These are phyloP conservation scores for Ibidorhyncha struthersii DNA, from an alignment of 2,113 vertebrate genomes.

Conservation along the genomic window DNA sequence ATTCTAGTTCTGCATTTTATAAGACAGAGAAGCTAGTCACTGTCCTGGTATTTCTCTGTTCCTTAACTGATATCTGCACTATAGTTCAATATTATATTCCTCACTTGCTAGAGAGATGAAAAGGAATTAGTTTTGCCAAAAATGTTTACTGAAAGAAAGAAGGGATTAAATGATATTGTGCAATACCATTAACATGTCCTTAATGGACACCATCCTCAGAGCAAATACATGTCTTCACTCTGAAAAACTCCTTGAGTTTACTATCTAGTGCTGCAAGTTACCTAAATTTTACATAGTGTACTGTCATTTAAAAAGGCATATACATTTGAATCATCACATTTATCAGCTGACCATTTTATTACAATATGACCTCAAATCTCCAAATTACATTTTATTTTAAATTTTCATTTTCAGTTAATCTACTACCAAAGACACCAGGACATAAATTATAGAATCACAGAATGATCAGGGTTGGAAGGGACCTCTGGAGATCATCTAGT, in stretches of 20 bases:
- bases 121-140: background rate
- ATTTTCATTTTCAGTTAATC: background rate
- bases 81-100: background rate
- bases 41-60: background rate
- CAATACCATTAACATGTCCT: background rate
- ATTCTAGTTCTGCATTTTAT: background rate
- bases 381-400: background rate
- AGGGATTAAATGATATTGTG: background rate
- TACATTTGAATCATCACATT: background rate
- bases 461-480: too few relatives aligned
- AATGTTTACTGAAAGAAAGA: background rate
- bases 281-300: background rate
- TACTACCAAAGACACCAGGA: background rate
- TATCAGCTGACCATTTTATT: background rate
- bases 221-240: background rate
- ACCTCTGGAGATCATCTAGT: too few relatives aligned
- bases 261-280: background rate
- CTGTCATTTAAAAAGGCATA: background rate
- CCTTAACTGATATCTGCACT: background rate
- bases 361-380: background rate
- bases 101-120: background rate
- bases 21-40: background rate
- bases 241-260: background rate
- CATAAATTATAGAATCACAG: too few relatives aligned
- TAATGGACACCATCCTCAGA: background rate